phyloP scores from a whole-genome alignment of 2,113 vertebrate genomes.

The Triplophysa dalaica region DNA sequence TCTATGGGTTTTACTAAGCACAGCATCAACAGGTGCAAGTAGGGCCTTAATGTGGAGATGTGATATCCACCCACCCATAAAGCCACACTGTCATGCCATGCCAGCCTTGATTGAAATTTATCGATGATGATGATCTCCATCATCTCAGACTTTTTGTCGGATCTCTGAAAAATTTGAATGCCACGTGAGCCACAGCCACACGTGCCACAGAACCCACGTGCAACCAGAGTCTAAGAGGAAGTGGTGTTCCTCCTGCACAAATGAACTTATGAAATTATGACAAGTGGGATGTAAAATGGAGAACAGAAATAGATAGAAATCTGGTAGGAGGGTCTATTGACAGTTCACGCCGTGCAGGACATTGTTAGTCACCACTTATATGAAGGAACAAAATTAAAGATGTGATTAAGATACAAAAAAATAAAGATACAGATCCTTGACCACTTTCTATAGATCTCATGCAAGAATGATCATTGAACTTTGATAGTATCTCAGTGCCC shows the following conservation, averaged over 20 bases:
- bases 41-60: neutral
- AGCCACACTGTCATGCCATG: neutral
- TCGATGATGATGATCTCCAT: neutral
- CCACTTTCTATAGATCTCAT: neutral
- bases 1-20: neutral
- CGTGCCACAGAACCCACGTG: conserved; percentile 24
- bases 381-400: neutral
- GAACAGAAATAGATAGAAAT: conserved; percentile 32
- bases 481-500: neutral
- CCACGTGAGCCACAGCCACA: conserved; percentile 16
- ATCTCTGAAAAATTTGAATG: neutral
- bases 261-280: conserved; percentile 17
- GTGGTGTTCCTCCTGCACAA: neutral
- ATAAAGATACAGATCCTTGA: no score
- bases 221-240: conserved; percentile 32
- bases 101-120: neutral
- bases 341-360: no score
- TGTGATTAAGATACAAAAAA: no score
- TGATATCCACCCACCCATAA: conserved; percentile 2
- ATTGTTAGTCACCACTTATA: neutral
- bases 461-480: neutral
- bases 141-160: neutral
- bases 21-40: conserved; percentile 2
- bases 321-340: neutral
- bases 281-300: conserved; percentile 25